A percentile compares a stretch with the other conserved stretches of the same genome.
Conservation (phyloP, 2,888 invertebrate genomes). For the Neoaliturus tenellus region DNA sequence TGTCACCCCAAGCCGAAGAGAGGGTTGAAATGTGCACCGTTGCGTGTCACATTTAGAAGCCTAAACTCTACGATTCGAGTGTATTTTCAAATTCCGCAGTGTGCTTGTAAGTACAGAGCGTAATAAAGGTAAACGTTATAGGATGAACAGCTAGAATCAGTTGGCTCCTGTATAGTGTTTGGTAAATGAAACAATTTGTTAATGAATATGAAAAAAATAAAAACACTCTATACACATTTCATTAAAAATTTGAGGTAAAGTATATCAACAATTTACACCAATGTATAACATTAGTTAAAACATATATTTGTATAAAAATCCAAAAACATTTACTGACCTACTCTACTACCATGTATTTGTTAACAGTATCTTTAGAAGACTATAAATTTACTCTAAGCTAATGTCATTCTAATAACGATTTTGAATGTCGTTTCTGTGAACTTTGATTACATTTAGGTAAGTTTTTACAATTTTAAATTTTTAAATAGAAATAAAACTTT, state of each 20-base stretch:
- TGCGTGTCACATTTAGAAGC: constrained; percentile 38
- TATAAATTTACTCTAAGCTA: constrained; percentile 37
- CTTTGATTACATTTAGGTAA: neutral
- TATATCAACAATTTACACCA: constrained; percentile 10
- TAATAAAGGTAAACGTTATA: constrained; percentile 4
- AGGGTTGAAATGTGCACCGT: constrained; percentile 6
- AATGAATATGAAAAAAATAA: neutral
- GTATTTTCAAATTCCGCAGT: constrained; percentile 26
- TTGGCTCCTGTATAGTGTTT: neutral
- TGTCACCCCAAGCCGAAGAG: neutral
- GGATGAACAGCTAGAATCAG: neutral
- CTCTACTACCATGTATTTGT: constrained; percentile 23
- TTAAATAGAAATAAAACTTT: neutral
- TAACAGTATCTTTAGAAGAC: constrained; percentile 32
- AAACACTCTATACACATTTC: constrained; percentile 18
- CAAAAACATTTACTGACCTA: constrained; percentile 37
- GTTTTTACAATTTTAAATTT: neutral
- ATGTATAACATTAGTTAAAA: constrained; percentile 45
- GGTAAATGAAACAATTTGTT: neutral
- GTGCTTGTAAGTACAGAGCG: constrained; percentile 13
- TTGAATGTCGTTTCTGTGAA: neutral
- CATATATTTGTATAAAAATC: constrained; percentile 43
- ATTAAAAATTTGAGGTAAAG: constrained; percentile 9
- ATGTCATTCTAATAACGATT: constrained; percentile 27
- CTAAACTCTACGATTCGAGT: constrained; percentile 31